Percentiles rank a stretch among this genome's conserved stretches.
Evolutionary conservation across 92 coral and sea anemone genomes (phyloP).

Genomic region (Epizoanthus rinbou): DNA sequence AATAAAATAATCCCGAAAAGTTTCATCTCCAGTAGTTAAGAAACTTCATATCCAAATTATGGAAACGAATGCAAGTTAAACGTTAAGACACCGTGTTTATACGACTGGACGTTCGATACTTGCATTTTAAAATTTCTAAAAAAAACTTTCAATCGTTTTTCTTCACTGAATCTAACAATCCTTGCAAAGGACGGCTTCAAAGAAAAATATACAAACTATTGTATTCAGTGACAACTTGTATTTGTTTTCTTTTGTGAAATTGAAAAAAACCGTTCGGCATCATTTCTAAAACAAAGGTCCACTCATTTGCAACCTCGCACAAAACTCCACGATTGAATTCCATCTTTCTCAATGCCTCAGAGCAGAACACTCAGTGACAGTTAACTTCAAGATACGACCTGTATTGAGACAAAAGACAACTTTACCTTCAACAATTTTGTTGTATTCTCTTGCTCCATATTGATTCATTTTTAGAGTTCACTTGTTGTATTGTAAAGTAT

Average conservation of each 20-base stretch:
- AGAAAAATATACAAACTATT: neutral
- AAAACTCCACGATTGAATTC: neutral
- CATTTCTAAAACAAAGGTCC: constrained; percentile 13
- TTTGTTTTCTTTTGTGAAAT: constrained; percentile 27
- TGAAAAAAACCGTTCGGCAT: constrained; percentile 11
- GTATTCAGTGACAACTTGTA: constrained; percentile 7
- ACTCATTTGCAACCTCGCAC: neutral
- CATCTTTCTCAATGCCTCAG: neutral
- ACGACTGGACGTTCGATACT: neutral
- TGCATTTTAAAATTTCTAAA: too few species aligned
- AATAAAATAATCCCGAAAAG: neutral
- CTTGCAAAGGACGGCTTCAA: neutral
- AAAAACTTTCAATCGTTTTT: neutral
- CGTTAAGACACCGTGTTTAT: neutral
- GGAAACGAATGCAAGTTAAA: neutral
- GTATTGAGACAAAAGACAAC: neutral
- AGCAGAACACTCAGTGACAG: neutral
- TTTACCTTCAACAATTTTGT: too few species aligned
- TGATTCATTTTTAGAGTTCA: too few species aligned
- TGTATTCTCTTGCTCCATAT: too few species aligned
- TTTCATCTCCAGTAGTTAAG: constrained; percentile 1
- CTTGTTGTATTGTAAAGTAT: neutral
- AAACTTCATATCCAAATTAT: neutral
- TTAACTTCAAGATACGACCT: neutral
- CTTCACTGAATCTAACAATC: neutral